Base-by-base conservation (phyloP, 2,797 vertebrate genomes). In the Hemibagrus guttatus region DNA sequence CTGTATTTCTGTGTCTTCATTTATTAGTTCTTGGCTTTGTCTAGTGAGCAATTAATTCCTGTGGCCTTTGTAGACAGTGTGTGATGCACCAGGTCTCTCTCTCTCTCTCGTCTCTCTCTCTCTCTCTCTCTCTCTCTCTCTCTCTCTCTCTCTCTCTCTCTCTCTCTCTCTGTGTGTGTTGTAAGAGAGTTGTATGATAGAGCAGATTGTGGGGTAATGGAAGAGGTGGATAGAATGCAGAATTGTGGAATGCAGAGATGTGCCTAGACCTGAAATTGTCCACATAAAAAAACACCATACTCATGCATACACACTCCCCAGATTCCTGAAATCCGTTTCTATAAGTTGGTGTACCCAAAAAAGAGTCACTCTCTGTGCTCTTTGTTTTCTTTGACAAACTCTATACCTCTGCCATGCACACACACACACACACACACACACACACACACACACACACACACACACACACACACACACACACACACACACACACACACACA, bases 201-300 rank as follows among this genome's bases (percentile, higher is more conserved):
- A 81, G 82, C 78, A 90, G 87, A 91, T 89, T 89, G 87, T 88
- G 82, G 63, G 87, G 88, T 91, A 89, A 91, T 85, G 46, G 83
- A 84, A 90, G 90, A 90, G 84, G 89, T 86, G 87, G 74, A 35
- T 76, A 72, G 72, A 89, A 68, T n/a, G n/a, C n/a, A n/a, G n/a
- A n/a, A 86, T 87, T 85, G 80, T 88, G 93, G 93, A 94, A 94
- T 93, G 91, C 69, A 61, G 54, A 86, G 88, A 87, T 90, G 87
- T 88, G 93, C 85, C 90, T 64, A 26, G 84, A 88, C 94, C 87
- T 54, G 93, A 79, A 83, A 81, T 87, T 86, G 63, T 82, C 85
- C 54, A 71, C 82, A 86, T 64, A 35, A 35, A 21, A 74, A 23
- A 84, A 9, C 21, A 13, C 21, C 23, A 26, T 46, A 64, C 19